Conservation (phyloP, 2,797 vertebrate species). For the Capromys pilorides region DNA sequence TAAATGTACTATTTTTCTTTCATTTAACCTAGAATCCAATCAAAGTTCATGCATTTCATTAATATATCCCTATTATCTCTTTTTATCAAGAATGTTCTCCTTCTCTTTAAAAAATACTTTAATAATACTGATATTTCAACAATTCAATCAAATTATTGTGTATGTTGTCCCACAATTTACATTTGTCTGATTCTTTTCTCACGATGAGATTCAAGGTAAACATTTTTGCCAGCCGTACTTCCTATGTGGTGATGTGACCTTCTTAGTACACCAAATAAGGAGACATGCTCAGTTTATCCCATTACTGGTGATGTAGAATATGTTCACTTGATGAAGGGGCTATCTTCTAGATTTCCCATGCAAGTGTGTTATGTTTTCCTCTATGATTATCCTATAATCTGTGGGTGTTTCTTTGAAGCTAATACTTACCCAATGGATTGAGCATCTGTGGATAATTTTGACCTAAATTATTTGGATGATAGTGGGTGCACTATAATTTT, state of each 20-base stretch:
- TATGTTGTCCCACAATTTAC: background rate
- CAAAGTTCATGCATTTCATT: background rate
- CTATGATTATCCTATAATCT: background rate
- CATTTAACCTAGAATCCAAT: background rate
- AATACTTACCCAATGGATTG: background rate
- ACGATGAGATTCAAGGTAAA: background rate
- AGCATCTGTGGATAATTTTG: background rate
- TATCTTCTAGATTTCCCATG: background rate
- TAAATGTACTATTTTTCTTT: background rate
- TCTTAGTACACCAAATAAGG: background rate
- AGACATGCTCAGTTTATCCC: background rate
- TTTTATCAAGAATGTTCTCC: background rate
- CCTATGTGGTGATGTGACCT: background rate
- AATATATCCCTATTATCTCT: background rate
- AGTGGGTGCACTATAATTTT: background rate
- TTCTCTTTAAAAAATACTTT: background rate
- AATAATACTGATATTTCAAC: background rate
- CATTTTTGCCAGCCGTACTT: background rate
- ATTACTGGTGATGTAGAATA: background rate
- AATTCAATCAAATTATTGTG: background rate
- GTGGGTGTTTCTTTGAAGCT: background rate
- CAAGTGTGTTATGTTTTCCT: background rate
- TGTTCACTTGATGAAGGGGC: background rate
- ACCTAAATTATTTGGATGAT: background rate
- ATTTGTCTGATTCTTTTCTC: constrained; percentile 13